Evolutionary conservation across 2,113 vertebrate genomes (phyloP), one percentile per base, ranked within the genome.

Genomic region (Myrmecophaga tridactyla): DNA sequence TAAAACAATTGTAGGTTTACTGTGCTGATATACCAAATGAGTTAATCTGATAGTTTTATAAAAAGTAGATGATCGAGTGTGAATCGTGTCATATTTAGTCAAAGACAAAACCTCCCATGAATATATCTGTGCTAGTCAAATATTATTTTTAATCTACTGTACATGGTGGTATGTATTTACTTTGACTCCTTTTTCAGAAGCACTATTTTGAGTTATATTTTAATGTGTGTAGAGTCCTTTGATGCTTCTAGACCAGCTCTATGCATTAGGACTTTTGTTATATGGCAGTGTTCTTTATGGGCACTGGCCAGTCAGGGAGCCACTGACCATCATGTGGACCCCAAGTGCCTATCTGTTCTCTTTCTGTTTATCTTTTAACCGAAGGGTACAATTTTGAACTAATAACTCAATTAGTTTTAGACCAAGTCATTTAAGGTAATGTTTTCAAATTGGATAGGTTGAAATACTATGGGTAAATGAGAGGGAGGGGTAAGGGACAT

Each of bases 321-420:
- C 39, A 65, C 46, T 87, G 17, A 18, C 87, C 60, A n/a, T 11
- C 46, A 58, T 58, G 1, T 69, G 34, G 39, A 85, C 29, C 39
- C 43, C 69, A 14, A 62, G 7, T 81, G 31, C 27, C 31, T 4
- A 11, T 53, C 0, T 51, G 46, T 27, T 69, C 10, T 58, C 53
- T 78, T 48, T 89, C 75, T 56, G 7, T 56, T n/a, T 73, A 63
- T 7, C 4, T 82, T 70, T 67, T 86, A 17, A 10, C 69, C 67
- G 8, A 15, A 51, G 9, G 83, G 6, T 53, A 53, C 39, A 94
- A 4, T 77, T 92, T 86, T 96, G 25, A 82, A 70, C 78, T 75
- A 92, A 46, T 75, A 69, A 62, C 48, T 91, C 94, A 20, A 83
- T 86, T 73, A 75, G 34, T 90, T 82, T 81, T 95, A 96, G 39